A percentile compares a stretch with the other conserved stretches of the same genome.
phyloP scores from a whole-genome alignment of 2,113 vertebrate species.

The Gasterosteus nipponicus region DNA sequence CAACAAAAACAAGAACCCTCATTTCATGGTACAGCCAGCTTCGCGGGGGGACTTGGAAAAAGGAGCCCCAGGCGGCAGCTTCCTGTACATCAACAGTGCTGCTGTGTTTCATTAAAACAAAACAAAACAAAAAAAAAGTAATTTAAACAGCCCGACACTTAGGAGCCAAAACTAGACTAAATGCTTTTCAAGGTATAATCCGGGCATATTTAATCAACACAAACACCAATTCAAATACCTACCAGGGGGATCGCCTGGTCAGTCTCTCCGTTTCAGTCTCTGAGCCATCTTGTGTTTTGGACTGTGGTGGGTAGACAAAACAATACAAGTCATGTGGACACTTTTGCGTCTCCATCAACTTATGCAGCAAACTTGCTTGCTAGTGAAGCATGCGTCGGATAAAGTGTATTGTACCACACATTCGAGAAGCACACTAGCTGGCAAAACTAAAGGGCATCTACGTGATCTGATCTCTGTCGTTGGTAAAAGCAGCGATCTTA shows the following conservation, averaged over 20 bases:
- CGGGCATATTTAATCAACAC: not conserved
- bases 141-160: not conserved
- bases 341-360: not conserved
- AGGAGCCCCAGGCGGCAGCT: not conserved
- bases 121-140: not conserved
- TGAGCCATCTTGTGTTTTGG: slow-evolving; percentile 64
- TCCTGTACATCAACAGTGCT: not conserved
- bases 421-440: not conserved
- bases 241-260: slow-evolving; percentile 78
- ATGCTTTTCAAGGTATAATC: not conserved
- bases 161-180: not conserved
- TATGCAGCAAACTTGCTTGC: not conserved
- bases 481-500: slow-evolving; percentile 43
- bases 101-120: not conserved
- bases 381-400: not conserved
- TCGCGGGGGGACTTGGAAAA: not conserved
- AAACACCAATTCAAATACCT: slow-evolving; percentile 39
- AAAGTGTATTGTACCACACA: not conserved
- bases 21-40: slow-evolving; percentile 13
- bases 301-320: slow-evolving; percentile 51
- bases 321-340: not conserved
- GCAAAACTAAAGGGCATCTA: not conserved
- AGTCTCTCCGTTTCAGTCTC: slow-evolving; percentile 74
- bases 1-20: slow-evolving; percentile 47
- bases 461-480: not conserved